Percentiles rank a stretch among this genome's conserved stretches.
Conservation (phyloP, 2,113 vertebrate species). For the Jacana jacana region DNA sequence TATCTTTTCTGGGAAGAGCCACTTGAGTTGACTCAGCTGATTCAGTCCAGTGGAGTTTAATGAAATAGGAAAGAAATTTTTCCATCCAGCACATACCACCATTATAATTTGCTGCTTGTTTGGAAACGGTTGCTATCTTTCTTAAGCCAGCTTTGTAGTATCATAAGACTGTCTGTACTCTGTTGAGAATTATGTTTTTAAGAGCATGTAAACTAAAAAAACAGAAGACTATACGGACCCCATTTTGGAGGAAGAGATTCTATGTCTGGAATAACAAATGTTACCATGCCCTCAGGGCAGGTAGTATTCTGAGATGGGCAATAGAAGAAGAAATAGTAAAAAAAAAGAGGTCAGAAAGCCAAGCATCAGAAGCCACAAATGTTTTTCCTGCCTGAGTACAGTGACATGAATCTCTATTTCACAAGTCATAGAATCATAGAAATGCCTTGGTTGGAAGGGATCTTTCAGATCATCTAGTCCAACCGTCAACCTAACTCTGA, state of each 20-base stretch:
- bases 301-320: background rate
- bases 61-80: background rate
- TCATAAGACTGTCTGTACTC: background rate
- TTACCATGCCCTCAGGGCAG: background rate
- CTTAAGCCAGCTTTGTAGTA: background rate
- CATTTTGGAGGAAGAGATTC: background rate
- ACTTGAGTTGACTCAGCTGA: constrained; percentile 1
- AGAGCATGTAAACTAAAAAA: background rate
- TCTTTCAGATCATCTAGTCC: too few relatives aligned
- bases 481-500: too few relatives aligned
- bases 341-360: background rate
- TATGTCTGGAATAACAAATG: background rate
- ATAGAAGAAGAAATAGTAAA: background rate
- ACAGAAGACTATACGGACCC: background rate
- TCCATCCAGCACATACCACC: background rate
- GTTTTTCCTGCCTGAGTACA: background rate
- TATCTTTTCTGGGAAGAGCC: constrained; percentile 9
- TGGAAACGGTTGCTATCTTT: constrained; percentile 1
- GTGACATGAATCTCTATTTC: background rate
- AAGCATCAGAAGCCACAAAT: background rate
- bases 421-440: background rate
- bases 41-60: background rate
- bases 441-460: too few relatives aligned
- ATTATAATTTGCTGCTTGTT: background rate
- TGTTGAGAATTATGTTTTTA: background rate